Percentiles rank a stretch among this genome's conserved stretches.
These are phyloP conservation scores for Turdus rufiventris DNA, from an alignment of 2,113 vertebrate genomes.

Conservation along the genomic window DNA sequence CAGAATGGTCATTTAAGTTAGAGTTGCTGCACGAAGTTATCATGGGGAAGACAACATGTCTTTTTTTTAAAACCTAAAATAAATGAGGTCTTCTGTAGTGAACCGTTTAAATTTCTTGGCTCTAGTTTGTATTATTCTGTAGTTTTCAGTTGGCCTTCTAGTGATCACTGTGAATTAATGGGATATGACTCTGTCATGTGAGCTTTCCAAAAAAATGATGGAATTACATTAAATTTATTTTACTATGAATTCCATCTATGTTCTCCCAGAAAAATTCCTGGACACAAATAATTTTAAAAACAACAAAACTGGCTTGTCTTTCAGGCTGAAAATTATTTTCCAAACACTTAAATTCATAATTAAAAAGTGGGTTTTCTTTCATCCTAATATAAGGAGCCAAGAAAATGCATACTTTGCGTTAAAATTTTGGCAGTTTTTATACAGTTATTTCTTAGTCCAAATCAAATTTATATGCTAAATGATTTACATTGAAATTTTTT, in stretches of 20 bases:
- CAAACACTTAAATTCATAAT: constrained; percentile 27
- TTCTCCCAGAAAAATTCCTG: constrained; percentile 49
- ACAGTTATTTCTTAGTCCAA: constrained; percentile 3
- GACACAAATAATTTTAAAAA: constrained; percentile 51
- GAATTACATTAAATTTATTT: constrained; percentile 62
- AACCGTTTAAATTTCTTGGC: constrained; percentile 48
- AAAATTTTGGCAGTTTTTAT: not conserved
- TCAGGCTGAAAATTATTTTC: constrained; percentile 31
- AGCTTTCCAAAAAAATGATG: constrained; percentile 46
- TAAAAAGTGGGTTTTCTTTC: constrained; percentile 29
- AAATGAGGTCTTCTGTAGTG: constrained; percentile 45
- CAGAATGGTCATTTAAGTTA: not conserved
- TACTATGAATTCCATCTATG: constrained; percentile 54
- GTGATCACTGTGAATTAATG: constrained; percentile 57
- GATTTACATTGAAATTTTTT: constrained; percentile 13
- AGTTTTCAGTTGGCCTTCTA: constrained; percentile 48
- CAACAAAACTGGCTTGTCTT: constrained; percentile 36
- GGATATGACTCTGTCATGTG: constrained; percentile 48
- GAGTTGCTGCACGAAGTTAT: constrained; percentile 1
- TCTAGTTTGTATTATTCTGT: constrained; percentile 41
- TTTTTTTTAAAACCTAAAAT: not conserved
- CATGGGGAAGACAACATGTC: not conserved
- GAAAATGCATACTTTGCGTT: not conserved
- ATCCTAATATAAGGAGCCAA: not conserved
- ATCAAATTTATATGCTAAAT: constrained; percentile 21